A percentile compares a stretch with the other conserved stretches of the same genome.
Evolutionary conservation across 2,113 vertebrate species (phyloP).

Genomic region (Shinisaurus crocodilurus): DNA sequence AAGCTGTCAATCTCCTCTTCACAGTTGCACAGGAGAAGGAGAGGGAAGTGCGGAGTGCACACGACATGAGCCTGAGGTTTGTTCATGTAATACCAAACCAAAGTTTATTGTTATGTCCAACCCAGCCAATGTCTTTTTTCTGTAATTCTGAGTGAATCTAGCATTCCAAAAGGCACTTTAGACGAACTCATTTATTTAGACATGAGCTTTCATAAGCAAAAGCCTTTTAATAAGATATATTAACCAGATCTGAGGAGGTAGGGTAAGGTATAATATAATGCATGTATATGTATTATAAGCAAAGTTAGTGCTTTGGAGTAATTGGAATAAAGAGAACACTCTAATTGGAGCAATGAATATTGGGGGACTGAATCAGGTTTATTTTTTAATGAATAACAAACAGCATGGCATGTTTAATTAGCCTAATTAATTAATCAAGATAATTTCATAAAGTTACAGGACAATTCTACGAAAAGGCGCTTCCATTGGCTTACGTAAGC

Average conservation of each 20-base stretch:
- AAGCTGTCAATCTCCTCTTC: background rate
- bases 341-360: background rate
- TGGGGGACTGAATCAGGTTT: conserved; percentile 4
- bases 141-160: background rate
- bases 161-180: background rate
- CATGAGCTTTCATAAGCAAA: background rate
- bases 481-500: conserved; percentile 48
- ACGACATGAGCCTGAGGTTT: background rate
- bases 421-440: conserved; percentile 42
- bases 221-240: background rate
- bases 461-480: conserved; percentile 25
- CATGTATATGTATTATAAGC: background rate
- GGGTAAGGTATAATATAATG: background rate
- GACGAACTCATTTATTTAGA: background rate
- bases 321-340: background rate
- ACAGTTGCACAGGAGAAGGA: background rate
- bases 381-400: conserved; percentile 11
- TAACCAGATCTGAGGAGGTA: background rate
- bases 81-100: background rate
- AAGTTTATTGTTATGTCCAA: background rate
- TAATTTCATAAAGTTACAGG: conserved; percentile 47
- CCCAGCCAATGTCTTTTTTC: background rate
- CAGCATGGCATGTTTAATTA: conserved; percentile 1
- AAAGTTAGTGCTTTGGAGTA: background rate
- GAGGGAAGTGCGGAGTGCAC: background rate